phyloP scores from a whole-genome alignment of 2,888 invertebrate genomes.

The Phyto melanocephala region DNA sequence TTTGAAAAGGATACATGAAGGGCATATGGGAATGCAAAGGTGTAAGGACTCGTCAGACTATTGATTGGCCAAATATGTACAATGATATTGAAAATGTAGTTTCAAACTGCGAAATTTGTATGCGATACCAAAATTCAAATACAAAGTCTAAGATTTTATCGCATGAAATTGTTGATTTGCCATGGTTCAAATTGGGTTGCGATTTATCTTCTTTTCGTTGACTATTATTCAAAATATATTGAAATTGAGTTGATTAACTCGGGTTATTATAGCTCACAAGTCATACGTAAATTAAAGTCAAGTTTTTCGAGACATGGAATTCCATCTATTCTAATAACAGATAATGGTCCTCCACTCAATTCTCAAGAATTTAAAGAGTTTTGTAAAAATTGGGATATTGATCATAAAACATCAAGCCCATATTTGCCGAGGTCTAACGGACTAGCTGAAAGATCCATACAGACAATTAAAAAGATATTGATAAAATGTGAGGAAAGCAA shows the following conservation, averaged over 20 bases:
- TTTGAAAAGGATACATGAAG: slow-evolving; percentile 12
- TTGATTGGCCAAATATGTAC: no score
- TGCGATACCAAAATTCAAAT: slow-evolving; percentile 24
- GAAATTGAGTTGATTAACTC: slow-evolving; percentile 49
- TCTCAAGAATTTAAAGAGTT: slow-evolving; percentile 16
- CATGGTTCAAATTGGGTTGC: slow-evolving; percentile 43
- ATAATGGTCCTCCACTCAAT: slow-evolving; percentile 59
- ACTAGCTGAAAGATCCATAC: slow-evolving; percentile 58
- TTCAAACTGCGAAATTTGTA: no score
- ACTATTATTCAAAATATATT: slow-evolving; percentile 63
- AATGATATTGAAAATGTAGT: no score
- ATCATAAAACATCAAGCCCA: slow-evolving; percentile 59
- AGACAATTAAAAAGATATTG: slow-evolving; percentile 54
- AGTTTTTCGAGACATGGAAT: slow-evolving; percentile 62
- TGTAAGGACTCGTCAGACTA: slow-evolving; percentile 35
- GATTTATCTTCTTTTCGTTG: no score
- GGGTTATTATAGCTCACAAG: slow-evolving; percentile 38
- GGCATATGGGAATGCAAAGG: no score
- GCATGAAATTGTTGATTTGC: slow-evolving; percentile 20
- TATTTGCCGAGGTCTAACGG: slow-evolving; percentile 64
- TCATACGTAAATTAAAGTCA: slow-evolving; percentile 59
- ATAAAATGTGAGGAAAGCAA: slow-evolving; percentile 33
- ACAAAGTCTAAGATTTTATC: slow-evolving; percentile 5
- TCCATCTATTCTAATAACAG: slow-evolving; percentile 41
- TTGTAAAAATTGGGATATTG: slow-evolving; percentile 47